These are phyloP conservation scores for Deilephila elpenor DNA, from an alignment of 2,888 invertebrate genomes.

Conservation along the genomic window DNA sequence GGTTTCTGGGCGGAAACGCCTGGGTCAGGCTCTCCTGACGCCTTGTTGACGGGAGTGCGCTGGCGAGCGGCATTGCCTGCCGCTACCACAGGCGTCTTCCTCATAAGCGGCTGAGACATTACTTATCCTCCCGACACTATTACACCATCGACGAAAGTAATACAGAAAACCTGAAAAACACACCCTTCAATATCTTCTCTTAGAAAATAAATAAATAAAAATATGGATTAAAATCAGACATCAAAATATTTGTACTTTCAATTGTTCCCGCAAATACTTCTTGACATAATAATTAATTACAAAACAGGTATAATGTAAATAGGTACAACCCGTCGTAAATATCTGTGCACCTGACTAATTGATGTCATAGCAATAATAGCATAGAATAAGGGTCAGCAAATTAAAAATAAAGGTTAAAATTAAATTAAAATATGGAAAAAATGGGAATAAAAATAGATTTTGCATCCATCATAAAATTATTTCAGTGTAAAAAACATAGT, in stretches of 20 bases:
- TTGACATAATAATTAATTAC: slow-evolving; percentile 27
- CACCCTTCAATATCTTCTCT: slow-evolving; percentile 31
- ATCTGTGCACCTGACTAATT: too few species aligned
- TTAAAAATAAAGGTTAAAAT: too few species aligned
- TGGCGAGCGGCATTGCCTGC: slow-evolving; percentile 32
- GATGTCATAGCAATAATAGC: too few species aligned
- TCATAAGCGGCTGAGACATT: slow-evolving; percentile 58
- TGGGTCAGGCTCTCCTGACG: slow-evolving; percentile 44
- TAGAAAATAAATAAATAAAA: slow-evolving; percentile 21
- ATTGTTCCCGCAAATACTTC: slow-evolving; percentile 51
- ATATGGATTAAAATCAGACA: slow-evolving; percentile 50
- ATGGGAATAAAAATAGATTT: too few species aligned
- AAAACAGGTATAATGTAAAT: not conserved
- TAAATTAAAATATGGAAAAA: too few species aligned
- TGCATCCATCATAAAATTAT: too few species aligned
- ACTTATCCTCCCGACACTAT: slow-evolving; percentile 33
- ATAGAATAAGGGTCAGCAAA: too few species aligned
- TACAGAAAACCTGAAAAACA: slow-evolving; percentile 36
- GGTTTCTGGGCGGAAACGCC: slow-evolving; percentile 38
- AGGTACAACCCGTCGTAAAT: not conserved
- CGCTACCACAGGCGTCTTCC: slow-evolving; percentile 45
- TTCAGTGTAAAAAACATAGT: too few species aligned
- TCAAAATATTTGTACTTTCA: slow-evolving; percentile 54
- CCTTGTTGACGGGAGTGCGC: slow-evolving; percentile 42
- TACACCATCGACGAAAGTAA: slow-evolving; percentile 40